Evolutionary conservation across 1,140 invertebrate species (phyloP).

Genomic region (Bombus terrestris): DNA sequence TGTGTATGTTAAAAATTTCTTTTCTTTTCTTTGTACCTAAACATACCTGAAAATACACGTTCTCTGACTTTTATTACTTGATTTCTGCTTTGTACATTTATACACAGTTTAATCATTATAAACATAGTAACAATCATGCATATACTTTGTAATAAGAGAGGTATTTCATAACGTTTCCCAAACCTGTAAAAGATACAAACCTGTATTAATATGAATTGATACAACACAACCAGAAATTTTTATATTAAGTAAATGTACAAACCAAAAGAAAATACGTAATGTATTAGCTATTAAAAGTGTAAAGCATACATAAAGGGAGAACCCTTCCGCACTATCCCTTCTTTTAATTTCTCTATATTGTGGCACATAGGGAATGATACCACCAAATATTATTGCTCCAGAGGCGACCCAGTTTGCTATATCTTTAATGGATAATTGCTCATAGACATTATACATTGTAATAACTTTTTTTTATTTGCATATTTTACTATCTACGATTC

Average conservation of each 20-base stretch:
- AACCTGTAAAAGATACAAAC: slow-evolving; percentile 90
- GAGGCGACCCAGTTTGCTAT: slow-evolving; percentile 88
- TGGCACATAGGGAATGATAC: slow-evolving; percentile 93
- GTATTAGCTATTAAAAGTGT: slow-evolving; percentile 97
- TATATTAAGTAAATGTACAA: slow-evolving; percentile 76
- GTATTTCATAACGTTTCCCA: slow-evolving; percentile 97
- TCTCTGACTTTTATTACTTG: slow-evolving; percentile 90
- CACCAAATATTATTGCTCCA: slow-evolving; percentile 95
- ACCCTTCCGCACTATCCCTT: slow-evolving; percentile 96
- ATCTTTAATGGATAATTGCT: slow-evolving; percentile 84
- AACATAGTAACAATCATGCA: slow-evolving; percentile 99
- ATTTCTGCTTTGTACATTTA: slow-evolving; percentile 92
- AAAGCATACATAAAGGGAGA: slow-evolving; percentile 98
- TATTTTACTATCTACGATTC: slow-evolving; percentile 27
- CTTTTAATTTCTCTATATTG: slow-evolving; percentile 96
- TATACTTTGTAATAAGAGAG: slow-evolving; percentile 97
- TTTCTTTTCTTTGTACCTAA: neutral
- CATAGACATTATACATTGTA: slow-evolving; percentile 67
- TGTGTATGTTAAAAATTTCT: neutral
- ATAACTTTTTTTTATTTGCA: slow-evolving; percentile 15
- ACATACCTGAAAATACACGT: slow-evolving; percentile 92
- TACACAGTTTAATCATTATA: slow-evolving; percentile 96
- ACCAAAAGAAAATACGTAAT: slow-evolving; percentile 99
- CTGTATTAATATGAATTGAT: neutral
- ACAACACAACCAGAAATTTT: neutral